Percentiles rank a stretch among this genome's conserved stretches.
Evolutionary conservation across 1,140 invertebrate genomes (phyloP).

Genomic region (Schlechtendalia chinensis): DNA sequence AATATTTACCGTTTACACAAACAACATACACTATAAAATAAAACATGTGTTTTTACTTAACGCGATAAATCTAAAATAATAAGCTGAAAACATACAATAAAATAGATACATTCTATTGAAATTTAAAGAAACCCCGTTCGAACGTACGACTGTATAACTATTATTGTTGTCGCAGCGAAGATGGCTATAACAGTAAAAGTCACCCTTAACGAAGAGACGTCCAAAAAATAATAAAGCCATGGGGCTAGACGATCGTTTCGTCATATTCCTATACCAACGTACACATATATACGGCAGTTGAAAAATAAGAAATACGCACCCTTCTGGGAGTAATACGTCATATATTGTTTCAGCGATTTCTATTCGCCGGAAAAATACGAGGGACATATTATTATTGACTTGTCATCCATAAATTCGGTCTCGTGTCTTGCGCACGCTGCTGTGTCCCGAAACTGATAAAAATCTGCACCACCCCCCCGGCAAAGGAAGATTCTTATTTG

Average conservation of each 20-base stretch:
- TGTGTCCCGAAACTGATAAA: constrained; percentile 38
- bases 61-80: too few relatives aligned
- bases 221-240: constrained; percentile 37
- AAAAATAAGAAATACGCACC: constrained; percentile 31
- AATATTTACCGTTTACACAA: too few relatives aligned
- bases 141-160: too few relatives aligned
- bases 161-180: too few relatives aligned
- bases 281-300: background rate
- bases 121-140: background rate
- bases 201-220: constrained; percentile 30
- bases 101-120: background rate
- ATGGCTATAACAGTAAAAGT: background rate
- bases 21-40: too few relatives aligned
- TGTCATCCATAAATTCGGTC: constrained; percentile 49
- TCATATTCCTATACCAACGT: background rate
- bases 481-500: constrained; percentile 30
- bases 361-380: background rate
- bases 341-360: constrained; percentile 32
- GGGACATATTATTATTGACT: constrained; percentile 47
- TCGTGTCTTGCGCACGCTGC: background rate
- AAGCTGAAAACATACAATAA: too few relatives aligned
- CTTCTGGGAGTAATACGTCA: constrained; percentile 39
- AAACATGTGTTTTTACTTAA: too few relatives aligned
- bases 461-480: constrained; percentile 31
- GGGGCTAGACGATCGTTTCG: constrained; percentile 6